Conservation (phyloP, 2,113 vertebrate species). For the Trachemys scripta region DNA sequence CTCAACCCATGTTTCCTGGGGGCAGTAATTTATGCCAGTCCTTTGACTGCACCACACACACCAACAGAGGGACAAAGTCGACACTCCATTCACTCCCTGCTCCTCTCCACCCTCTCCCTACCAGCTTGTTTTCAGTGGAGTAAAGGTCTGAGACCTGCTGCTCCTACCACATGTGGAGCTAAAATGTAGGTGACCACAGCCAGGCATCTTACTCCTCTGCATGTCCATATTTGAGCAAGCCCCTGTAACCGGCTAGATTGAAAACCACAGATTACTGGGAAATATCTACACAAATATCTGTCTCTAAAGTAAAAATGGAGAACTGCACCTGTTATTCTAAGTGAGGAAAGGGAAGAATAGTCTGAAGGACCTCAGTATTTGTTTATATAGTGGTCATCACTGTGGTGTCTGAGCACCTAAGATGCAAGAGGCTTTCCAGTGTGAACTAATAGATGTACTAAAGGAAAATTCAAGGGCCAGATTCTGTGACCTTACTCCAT, state of each 20-base stretch:
- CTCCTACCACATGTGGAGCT: neutral
- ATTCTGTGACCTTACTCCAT: neutral
- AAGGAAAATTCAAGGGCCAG: neutral
- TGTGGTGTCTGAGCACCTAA: neutral
- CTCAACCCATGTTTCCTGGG: neutral
- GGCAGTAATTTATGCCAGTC: neutral
- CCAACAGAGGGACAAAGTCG: neutral
- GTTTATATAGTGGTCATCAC: neutral
- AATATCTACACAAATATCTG: neutral
- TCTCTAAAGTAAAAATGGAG: neutral
- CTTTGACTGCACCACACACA: neutral
- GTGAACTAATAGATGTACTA: neutral
- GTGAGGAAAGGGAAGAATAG: neutral
- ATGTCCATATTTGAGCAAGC: neutral
- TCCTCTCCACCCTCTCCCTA: neutral
- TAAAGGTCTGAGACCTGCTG: neutral
- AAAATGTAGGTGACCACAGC: neutral
- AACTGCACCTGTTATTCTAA: neutral
- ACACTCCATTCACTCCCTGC: neutral
- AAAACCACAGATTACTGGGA: neutral
- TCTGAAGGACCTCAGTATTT: neutral
- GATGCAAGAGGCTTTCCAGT: accelerated
- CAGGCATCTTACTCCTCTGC: neutral
- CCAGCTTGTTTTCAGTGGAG: neutral
- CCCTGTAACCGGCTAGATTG: neutral